phyloP scores from a whole-genome alignment of 2,888 invertebrate species.

The Limnephilus marmoratus region DNA sequence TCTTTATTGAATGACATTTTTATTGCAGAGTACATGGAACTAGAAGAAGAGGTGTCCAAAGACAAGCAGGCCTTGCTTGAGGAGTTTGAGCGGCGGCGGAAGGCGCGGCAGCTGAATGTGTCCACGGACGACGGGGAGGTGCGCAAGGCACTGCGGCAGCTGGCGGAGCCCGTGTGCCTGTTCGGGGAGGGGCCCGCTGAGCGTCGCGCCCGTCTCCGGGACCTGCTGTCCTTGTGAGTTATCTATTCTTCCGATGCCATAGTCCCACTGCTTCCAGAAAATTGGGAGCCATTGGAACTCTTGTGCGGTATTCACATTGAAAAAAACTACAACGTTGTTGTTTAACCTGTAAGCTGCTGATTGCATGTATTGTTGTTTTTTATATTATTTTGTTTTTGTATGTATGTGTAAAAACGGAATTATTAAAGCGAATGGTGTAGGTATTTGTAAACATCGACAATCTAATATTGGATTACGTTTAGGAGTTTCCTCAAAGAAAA shows the following conservation, averaged over 20 bases:
- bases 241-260: background rate
- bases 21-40: conserved; percentile 86
- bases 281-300: no score
- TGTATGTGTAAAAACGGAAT: no score
- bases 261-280: no score
- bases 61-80: conserved; percentile 95
- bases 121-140: conserved; percentile 97
- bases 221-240: conserved; percentile 87
- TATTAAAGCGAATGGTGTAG: no score
- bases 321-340: no score
- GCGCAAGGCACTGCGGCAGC: conserved; percentile 87
- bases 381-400: no score
- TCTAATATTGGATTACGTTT: no score
- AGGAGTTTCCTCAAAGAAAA: no score
- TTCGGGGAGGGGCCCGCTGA: conserved; percentile 99
- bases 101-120: conserved; percentile 96
- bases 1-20: background rate
- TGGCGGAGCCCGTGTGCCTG: conserved; percentile 86
- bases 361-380: no score
- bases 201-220: conserved; percentile 92
- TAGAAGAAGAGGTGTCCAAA: conserved; percentile 90
- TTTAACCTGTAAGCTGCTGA: no score
- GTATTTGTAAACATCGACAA: no score
- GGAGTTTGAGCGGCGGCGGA: conserved; percentile 95
- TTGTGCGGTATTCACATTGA: no score